Conservation (phyloP, 2,888 invertebrate genomes). For the Melikaiella ostensackeni region DNA sequence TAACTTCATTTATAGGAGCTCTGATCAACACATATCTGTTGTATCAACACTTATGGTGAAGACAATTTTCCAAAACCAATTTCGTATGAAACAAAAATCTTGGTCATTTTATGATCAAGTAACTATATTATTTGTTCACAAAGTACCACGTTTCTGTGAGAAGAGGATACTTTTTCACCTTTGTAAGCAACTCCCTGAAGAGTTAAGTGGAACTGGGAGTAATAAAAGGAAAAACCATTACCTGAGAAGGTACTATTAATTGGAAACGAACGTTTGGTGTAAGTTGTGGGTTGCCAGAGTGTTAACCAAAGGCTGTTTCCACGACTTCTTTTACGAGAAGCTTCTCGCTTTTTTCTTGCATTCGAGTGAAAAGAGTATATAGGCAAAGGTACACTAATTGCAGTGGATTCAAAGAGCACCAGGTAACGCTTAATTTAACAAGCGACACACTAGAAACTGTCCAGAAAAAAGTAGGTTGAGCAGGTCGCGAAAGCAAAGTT, state of each 20-base stretch:
- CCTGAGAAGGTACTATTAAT: slow-evolving; percentile 3
- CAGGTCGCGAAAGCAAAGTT: slow-evolving; percentile 49
- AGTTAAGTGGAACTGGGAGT: neutral
- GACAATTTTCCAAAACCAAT: too few relatives aligned
- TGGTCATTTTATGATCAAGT: slow-evolving; percentile 4
- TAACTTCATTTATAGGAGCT: too few relatives aligned
- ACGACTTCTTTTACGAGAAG: slow-evolving; percentile 13
- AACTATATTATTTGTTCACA: neutral
- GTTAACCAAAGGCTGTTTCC: neutral
- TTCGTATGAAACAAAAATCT: too few relatives aligned
- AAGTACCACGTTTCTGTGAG: neutral
- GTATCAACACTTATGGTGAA: too few relatives aligned
- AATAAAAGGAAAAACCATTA: neutral
- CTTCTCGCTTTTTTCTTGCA: slow-evolving; percentile 7
- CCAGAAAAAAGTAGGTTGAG: slow-evolving; percentile 61
- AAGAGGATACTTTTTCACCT: neutral
- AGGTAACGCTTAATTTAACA: slow-evolving; percentile 62
- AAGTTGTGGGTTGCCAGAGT: neutral
- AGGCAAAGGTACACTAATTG: slow-evolving; percentile 69
- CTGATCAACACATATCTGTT: too few relatives aligned
- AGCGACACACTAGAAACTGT: slow-evolving; percentile 51
- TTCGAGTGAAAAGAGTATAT: slow-evolving; percentile 43
- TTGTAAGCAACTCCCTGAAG: neutral
- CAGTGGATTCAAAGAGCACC: slow-evolving; percentile 60
- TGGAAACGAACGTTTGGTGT: slow-evolving; percentile 7